Conservation (phyloP, 2,113 vertebrate genomes). For the Myanophis thanlyinensis region DNA sequence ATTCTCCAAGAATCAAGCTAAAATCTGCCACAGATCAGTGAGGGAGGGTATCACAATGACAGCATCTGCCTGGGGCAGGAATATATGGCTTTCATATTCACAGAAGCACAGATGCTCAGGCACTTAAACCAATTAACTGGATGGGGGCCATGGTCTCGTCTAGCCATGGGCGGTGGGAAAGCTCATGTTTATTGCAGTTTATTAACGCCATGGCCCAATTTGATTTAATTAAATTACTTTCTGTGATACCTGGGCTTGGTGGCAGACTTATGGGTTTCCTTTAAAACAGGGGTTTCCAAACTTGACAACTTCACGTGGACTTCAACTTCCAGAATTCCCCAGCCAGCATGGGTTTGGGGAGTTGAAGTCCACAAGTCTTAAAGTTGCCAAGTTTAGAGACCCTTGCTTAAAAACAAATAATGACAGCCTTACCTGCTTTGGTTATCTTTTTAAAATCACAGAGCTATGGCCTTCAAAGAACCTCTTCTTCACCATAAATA, state of each 20-base stretch:
- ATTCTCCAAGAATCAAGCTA: not conserved
- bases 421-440: not conserved
- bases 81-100: not conserved
- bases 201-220: slow-evolving; percentile 28
- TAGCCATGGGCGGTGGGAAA: not conserved
- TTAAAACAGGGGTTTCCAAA: not conserved
- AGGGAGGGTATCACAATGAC: not conserved
- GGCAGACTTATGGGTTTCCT: not conserved
- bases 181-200: not conserved
- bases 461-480: not conserved
- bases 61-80: slow-evolving; percentile 1
- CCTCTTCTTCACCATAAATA: not conserved
- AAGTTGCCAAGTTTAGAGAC: not conserved
- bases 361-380: not conserved
- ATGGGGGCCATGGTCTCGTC: not conserved
- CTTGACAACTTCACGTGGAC: not conserved
- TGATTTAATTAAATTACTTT: slow-evolving; percentile 41
- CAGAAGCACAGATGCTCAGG: not conserved
- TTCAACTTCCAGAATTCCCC: not conserved
- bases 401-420: not conserved
- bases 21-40: not conserved
- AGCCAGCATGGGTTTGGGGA: not conserved
- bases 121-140: slow-evolving; percentile 18
- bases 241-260: not conserved
- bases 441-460: not conserved